Percentiles rank a stretch among this genome's conserved stretches.
These are phyloP conservation scores for Dilophus febrilis DNA, from an alignment of 2,888 invertebrate genomes.

Conservation along the genomic window DNA sequence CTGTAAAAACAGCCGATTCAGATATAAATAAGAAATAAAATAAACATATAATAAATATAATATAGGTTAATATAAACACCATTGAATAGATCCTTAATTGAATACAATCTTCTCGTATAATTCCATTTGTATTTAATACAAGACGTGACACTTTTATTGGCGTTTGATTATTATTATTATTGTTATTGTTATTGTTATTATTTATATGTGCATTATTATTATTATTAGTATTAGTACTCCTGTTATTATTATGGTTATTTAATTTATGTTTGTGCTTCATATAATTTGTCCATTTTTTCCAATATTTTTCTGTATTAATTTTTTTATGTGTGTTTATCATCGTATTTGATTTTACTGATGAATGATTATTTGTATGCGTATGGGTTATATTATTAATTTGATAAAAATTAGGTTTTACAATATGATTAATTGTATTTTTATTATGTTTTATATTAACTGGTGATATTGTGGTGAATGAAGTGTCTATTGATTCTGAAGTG, in stretches of 20 bases:
- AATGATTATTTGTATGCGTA: too few species aligned
- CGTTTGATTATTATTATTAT: constrained; percentile 3
- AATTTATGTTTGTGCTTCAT: neutral
- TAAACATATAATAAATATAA: constrained; percentile 31
- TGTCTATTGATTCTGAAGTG: too few species aligned
- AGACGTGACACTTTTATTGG: constrained; percentile 4
- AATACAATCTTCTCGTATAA: constrained; percentile 12
- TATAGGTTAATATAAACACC: constrained; percentile 33
- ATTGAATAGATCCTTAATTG: constrained; percentile 27
- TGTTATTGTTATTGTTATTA: constrained; percentile 4
- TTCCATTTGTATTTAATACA: constrained; percentile 8
- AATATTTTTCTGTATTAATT: constrained; percentile 3
- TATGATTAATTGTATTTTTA: too few species aligned
- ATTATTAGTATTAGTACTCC: too few species aligned
- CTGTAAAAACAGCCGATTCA: constrained; percentile 39
- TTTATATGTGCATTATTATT: constrained; percentile 4
- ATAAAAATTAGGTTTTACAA: too few species aligned
- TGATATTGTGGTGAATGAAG: too few species aligned
- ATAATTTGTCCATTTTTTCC: constrained; percentile 1
- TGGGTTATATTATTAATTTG: constrained; percentile 4
- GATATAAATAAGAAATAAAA: constrained; percentile 35
- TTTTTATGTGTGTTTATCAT: neutral
- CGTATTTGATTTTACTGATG: neutral
- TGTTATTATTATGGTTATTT: constrained; percentile 2
- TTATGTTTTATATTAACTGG: too few species aligned